Evolutionary conservation across 2,113 vertebrate species (phyloP).

Genomic region (Vulpes lagopus): DNA sequence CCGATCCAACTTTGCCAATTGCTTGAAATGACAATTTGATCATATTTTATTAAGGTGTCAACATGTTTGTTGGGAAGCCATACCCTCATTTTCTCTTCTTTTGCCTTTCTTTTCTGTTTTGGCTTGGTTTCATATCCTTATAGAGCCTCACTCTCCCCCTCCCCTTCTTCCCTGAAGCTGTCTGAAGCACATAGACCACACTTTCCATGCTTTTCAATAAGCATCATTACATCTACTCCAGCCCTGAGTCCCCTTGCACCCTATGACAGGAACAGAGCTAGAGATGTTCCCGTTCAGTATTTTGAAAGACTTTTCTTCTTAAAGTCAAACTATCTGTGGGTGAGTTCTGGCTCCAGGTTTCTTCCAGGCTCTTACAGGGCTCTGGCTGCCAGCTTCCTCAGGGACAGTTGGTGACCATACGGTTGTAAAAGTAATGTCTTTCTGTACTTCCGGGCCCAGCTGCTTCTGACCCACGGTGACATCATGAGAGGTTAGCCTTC

Average conservation of each 20-base stretch:
- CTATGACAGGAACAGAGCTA: neutral
- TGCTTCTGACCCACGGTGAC: neutral
- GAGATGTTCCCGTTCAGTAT: neutral
- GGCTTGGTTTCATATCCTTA: no score
- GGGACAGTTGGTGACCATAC: neutral
- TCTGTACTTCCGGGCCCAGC: neutral
- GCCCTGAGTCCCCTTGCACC: neutral
- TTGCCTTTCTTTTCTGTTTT: neutral
- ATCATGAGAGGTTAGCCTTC: neutral
- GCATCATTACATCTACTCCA: neutral
- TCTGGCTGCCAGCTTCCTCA: neutral
- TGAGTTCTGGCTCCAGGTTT: neutral
- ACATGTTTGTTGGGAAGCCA: neutral
- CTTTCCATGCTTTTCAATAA: neutral
- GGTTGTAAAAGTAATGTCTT: neutral
- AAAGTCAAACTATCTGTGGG: neutral
- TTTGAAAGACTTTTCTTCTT: slow-evolving; percentile 29
- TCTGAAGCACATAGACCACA: neutral
- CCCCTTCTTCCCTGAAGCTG: neutral
- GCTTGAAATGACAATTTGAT: neutral
- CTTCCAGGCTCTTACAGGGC: neutral
- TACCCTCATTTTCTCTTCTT: neutral
- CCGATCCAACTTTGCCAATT: neutral
- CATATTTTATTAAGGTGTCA: neutral
- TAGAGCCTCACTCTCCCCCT: neutral